phyloP scores from a whole-genome alignment of 1,140 invertebrate species.

The Diuraphis noxia region DNA sequence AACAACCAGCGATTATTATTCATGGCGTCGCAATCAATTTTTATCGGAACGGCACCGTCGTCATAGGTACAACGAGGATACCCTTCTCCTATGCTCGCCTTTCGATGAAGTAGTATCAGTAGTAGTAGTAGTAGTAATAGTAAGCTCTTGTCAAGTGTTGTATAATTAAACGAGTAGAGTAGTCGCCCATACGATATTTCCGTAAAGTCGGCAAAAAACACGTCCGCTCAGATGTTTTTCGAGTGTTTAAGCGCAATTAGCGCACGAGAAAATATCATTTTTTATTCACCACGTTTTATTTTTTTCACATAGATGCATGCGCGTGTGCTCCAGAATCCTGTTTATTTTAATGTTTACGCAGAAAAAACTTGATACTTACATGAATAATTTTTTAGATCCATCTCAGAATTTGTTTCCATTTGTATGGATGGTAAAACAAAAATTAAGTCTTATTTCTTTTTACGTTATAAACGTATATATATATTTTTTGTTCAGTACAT shows the following conservation, averaged over 20 bases:
- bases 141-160: slow-evolving; percentile 3
- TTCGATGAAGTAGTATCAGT: too few species aligned
- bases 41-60: not conserved
- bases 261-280: not conserved
- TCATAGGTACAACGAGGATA: not conserved
- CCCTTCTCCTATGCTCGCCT: too few species aligned
- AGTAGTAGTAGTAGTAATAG: too few species aligned
- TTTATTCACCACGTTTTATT: not conserved
- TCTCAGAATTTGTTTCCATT: not conserved
- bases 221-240: not conserved
- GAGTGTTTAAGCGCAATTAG: slow-evolving; percentile 32
- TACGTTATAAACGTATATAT: not conserved
- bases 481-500: not conserved
- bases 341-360: not conserved
- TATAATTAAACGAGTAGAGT: not conserved
- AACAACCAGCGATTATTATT: not conserved
- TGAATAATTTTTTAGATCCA: not conserved
- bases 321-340: not conserved
- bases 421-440: not conserved
- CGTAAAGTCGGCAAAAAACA: not conserved
- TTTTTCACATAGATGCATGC: not conserved
- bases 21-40: not conserved
- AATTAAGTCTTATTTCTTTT: not conserved
- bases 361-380: not conserved
- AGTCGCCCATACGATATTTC: not conserved